These are phyloP conservation scores for Cercopithecus diana DNA, from an alignment of 2,797 vertebrate species.

Conservation along the genomic window DNA sequence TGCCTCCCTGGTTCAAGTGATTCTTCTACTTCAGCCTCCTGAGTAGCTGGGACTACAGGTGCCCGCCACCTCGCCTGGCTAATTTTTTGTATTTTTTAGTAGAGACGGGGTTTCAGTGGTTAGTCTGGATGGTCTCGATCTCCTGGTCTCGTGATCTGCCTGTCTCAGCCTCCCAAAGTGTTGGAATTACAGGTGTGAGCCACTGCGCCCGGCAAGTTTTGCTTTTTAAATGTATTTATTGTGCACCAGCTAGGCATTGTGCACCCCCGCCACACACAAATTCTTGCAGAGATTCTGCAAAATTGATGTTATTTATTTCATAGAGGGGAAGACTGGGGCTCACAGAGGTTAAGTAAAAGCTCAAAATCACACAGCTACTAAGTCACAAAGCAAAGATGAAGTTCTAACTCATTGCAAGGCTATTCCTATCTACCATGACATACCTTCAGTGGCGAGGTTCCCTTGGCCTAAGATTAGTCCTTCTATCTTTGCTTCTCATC, in stretches of 20 bases:
- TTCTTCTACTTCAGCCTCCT: too few species aligned
- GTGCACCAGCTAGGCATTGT: not conserved
- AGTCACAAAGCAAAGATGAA: not conserved
- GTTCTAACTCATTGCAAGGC: not conserved
- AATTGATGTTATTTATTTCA: not conserved
- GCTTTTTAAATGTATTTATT: not conserved
- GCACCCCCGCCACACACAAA: not conserved
- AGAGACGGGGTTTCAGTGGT: too few species aligned
- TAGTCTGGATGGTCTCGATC: too few species aligned
- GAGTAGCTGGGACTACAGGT: too few species aligned
- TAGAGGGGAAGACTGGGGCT: not conserved
- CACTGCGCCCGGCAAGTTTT: too few species aligned
- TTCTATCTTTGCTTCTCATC: not conserved
- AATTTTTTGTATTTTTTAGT: too few species aligned
- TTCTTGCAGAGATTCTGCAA: not conserved
- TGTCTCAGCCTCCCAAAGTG: too few species aligned
- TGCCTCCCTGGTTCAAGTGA: too few species aligned
- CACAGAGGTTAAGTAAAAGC: not conserved
- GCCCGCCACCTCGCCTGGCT: fast-evolving
- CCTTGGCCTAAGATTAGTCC: not conserved
- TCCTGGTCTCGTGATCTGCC: too few species aligned
- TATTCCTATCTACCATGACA: not conserved
- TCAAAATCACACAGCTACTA: not conserved
- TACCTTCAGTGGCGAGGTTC: not conserved
- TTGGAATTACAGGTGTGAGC: too few species aligned